Conservation (phyloP, 2,888 invertebrate genomes). For the Gastracanthus pulcherrimus region DNA sequence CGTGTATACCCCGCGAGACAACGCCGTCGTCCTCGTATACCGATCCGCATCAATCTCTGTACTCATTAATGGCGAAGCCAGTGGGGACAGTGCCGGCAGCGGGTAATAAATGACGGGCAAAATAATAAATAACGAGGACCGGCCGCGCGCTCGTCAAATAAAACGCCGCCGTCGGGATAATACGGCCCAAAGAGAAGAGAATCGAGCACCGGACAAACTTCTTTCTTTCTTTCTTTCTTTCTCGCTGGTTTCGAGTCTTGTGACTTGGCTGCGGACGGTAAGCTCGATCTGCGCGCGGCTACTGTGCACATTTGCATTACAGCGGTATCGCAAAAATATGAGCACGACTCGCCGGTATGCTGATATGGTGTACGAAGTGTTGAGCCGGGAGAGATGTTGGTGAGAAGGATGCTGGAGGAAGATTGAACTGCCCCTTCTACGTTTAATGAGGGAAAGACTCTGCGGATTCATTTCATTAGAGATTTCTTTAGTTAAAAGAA, state of each 20-base stretch:
- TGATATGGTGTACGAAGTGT: neutral
- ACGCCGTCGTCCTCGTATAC: neutral
- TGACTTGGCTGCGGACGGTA: neutral
- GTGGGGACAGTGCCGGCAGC: neutral
- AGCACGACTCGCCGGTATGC: neutral
- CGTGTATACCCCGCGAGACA: slow-evolving; percentile 11
- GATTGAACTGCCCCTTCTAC: no score
- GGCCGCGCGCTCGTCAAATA: slow-evolving; percentile 25
- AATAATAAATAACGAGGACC: slow-evolving; percentile 53
- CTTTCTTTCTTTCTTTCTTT: neutral
- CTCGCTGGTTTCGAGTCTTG: no score
- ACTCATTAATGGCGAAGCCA: slow-evolving; percentile 48
- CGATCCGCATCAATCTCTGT: slow-evolving; percentile 57
- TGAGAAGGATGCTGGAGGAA: no score
- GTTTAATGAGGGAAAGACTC: no score
- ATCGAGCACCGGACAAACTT: neutral
- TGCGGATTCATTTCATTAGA: no score
- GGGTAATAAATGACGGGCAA: slow-evolving; percentile 54
- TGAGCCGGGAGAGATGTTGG: no score
- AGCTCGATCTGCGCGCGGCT: slow-evolving; percentile 18
- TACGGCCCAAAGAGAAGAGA: neutral
- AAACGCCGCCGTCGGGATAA: slow-evolving; percentile 14
- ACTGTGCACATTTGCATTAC: neutral
- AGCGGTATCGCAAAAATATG: neutral
- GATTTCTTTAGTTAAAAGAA: no score